These are phyloP conservation scores for Scomber japonicus DNA, from an alignment of 2,113 vertebrate species.

Conservation along the genomic window DNA sequence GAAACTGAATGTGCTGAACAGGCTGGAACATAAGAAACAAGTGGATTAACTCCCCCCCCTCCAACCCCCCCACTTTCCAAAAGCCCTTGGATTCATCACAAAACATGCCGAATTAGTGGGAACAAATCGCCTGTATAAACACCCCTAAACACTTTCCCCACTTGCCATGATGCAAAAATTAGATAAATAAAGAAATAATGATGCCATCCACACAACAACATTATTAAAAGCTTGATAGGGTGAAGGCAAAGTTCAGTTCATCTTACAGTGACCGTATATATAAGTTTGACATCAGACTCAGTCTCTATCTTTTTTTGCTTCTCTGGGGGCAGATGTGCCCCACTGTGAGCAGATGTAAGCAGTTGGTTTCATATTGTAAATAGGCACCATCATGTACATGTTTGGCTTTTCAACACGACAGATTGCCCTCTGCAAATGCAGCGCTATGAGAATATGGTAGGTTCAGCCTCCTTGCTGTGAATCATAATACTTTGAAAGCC, in stretches of 20 bases:
- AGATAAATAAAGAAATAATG: conserved; percentile 27
- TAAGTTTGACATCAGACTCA: neutral
- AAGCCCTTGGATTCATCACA: conserved; percentile 71
- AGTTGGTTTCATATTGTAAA: conserved; percentile 56
- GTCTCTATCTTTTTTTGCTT: conserved; percentile 26
- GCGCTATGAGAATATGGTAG: conserved; percentile 26
- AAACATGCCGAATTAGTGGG: conserved; percentile 73
- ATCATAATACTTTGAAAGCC: conserved; percentile 65
- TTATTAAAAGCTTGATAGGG: conserved; percentile 9
- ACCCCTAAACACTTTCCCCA: conserved; percentile 49
- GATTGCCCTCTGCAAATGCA: conserved; percentile 60
- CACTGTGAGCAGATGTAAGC: conserved; percentile 57
- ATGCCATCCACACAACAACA: neutral
- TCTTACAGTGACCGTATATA: neutral
- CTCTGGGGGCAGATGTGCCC: conserved; percentile 31
- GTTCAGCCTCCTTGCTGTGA: conserved; percentile 47
- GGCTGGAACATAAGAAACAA: conserved; percentile 72
- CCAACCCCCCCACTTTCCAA: conserved; percentile 15
- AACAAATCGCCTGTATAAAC: conserved; percentile 70
- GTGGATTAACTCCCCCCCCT: conserved; percentile 64
- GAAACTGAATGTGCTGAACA: conserved; percentile 69
- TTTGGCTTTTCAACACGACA: conserved; percentile 58
- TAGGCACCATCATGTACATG: conserved; percentile 57
- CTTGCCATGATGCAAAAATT: conserved; percentile 9
- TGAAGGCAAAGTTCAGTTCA: too few relatives aligned